phyloP scores from a whole-genome alignment of 2,113 vertebrate genomes.

The Rattus rattus region DNA sequence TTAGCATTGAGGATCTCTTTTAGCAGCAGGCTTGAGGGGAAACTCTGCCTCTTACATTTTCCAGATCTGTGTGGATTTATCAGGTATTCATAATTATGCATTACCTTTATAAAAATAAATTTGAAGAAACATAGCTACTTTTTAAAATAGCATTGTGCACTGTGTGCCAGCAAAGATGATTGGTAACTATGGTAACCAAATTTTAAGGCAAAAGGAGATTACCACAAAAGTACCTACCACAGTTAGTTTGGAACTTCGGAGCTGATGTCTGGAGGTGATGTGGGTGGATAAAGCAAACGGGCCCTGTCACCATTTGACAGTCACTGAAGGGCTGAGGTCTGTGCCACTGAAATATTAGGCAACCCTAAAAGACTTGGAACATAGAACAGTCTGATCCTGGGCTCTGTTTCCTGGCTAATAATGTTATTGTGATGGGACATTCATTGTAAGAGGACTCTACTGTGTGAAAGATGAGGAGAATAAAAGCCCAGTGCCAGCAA shows the following conservation, averaged over 20 bases:
- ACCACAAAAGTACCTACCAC: not conserved
- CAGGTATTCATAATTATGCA: not conserved
- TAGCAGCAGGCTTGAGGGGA: not conserved
- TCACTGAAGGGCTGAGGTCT: not conserved
- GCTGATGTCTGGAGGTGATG: not conserved
- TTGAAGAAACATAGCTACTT: constrained; percentile 4
- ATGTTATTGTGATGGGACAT: not conserved
- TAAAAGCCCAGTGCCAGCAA: fast-evolving
- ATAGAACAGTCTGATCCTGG: not conserved
- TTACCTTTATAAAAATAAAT: constrained; percentile 14
- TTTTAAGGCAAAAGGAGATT: constrained; percentile 54
- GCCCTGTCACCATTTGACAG: not conserved
- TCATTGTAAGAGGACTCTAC: not conserved
- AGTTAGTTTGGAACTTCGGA: constrained; percentile 8
- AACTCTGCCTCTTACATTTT: not conserved
- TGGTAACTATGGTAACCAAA: constrained; percentile 72
- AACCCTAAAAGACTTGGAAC: not conserved
- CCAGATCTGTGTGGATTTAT: not conserved
- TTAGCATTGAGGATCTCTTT: not conserved
- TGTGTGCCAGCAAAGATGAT: constrained; percentile 19
- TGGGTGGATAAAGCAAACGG: constrained; percentile 16
- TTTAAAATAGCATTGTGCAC: constrained; percentile 51
- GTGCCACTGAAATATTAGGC: not conserved
- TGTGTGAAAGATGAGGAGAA: no score
- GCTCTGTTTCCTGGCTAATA: no score